Percentiles rank a stretch among this genome's conserved stretches.
These are phyloP conservation scores for Pseudomyrmex dendroicus DNA, from an alignment of 1,140 invertebrate species.

Conservation along the genomic window DNA sequence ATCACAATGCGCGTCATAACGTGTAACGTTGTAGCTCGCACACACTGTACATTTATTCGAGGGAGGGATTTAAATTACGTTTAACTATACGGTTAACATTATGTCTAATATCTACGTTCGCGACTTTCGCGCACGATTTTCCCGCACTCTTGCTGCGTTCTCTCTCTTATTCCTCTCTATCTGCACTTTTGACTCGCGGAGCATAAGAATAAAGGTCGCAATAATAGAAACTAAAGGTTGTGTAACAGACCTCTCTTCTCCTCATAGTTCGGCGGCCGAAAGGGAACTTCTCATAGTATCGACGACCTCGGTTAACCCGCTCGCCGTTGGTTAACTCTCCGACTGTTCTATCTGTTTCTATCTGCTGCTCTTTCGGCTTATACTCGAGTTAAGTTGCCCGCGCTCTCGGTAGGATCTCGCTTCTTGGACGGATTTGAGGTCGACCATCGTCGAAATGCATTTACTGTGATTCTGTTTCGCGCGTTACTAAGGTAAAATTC, in stretches of 20 bases:
- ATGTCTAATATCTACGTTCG: not conserved
- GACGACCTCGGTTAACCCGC: slow-evolving; percentile 41
- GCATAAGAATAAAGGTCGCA: slow-evolving; percentile 35
- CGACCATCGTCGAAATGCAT: slow-evolving; percentile 43
- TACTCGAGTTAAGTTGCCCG: slow-evolving; percentile 37
- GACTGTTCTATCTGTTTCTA: slow-evolving; percentile 42
- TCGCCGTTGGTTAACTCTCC: slow-evolving; percentile 33
- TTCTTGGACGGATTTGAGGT: slow-evolving; percentile 58
- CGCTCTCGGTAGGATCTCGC: not conserved
- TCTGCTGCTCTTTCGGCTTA: slow-evolving; percentile 23
- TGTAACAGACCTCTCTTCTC: not conserved
- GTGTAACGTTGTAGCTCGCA: slow-evolving; percentile 9
- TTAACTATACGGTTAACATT: slow-evolving; percentile 19
- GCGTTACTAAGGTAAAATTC: slow-evolving; percentile 32
- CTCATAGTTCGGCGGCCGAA: not conserved
- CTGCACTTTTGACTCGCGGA: too few species aligned
- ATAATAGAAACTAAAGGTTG: slow-evolving; percentile 38
- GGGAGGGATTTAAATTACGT: slow-evolving; percentile 41
- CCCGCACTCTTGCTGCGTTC: too few species aligned
- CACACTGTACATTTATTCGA: slow-evolving; percentile 21
- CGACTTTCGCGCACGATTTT: not conserved
- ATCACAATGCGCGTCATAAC: slow-evolving; percentile 25
- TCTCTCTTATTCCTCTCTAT: not conserved
- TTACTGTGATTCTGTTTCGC: slow-evolving; percentile 57
- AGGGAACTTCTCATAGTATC: slow-evolving; percentile 27